These are phyloP conservation scores for Electrona antarctica DNA, from an alignment of 2,113 vertebrate species.

Conservation along the genomic window DNA sequence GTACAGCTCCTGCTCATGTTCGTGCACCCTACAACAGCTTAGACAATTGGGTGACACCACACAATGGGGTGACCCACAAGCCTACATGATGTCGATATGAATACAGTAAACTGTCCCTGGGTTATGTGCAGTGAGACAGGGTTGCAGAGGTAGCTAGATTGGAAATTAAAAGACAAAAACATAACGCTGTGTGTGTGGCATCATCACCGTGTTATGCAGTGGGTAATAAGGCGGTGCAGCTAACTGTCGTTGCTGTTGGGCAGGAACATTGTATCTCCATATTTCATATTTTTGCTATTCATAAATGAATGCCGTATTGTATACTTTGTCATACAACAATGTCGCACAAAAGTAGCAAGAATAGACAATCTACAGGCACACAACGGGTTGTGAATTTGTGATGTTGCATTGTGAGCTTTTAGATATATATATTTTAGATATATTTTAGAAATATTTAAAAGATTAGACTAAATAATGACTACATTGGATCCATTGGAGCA, in stretches of 20 bases:
- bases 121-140: slow-evolving; percentile 19
- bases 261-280: too few species aligned
- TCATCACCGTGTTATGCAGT: slow-evolving; percentile 47
- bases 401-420: too few species aligned
- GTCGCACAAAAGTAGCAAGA: too few species aligned
- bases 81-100: slow-evolving; percentile 63
- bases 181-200: slow-evolving; percentile 26
- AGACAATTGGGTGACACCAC: slow-evolving; percentile 70
- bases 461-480: too few species aligned
- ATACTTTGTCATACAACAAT: too few species aligned
- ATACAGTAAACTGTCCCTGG: slow-evolving; percentile 63
- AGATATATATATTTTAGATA: too few species aligned
- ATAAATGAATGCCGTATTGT: too few species aligned
- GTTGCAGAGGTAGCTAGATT: slow-evolving; percentile 31
- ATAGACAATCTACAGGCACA: too few species aligned
- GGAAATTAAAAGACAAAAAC: slow-evolving; percentile 16
- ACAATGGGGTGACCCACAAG: slow-evolving; percentile 62
- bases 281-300: too few species aligned
- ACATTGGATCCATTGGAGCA: too few species aligned
- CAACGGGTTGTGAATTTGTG: too few species aligned
- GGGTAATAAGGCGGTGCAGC: slow-evolving; percentile 65
- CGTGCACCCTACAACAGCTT: slow-evolving; percentile 64
- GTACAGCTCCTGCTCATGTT: slow-evolving; percentile 61
- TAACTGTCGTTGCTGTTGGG: slow-evolving; percentile 10
- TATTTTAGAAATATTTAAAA: too few species aligned